Percentiles rank a stretch among this genome's conserved stretches.
Conservation (phyloP, 2,797 vertebrate genomes). For the Ptychadena robeensis region DNA sequence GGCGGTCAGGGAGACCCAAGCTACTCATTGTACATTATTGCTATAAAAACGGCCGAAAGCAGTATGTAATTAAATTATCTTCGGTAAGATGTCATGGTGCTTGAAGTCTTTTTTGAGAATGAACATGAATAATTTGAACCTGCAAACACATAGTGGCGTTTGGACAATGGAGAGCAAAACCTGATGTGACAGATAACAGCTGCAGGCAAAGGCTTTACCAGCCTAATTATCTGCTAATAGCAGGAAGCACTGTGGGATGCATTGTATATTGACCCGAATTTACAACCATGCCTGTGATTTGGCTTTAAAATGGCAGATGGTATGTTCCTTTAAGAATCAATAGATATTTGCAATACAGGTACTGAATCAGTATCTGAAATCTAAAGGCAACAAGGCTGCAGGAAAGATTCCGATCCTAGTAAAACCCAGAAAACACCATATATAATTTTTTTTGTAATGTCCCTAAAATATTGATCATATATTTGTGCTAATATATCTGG, state of each 20-base stretch:
- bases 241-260: slow-evolving; percentile 69
- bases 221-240: slow-evolving; percentile 84
- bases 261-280: slow-evolving; percentile 70
- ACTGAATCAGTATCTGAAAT: background rate
- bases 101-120: background rate
- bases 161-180: slow-evolving; percentile 58
- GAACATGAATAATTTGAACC: background rate
- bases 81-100: background rate
- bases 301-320: slow-evolving; percentile 84
- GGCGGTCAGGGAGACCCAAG: background rate
- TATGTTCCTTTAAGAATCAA: slow-evolving; percentile 54
- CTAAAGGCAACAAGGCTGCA: background rate
- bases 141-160: background rate
- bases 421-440: too few species aligned
- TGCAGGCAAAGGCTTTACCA: slow-evolving; percentile 78
- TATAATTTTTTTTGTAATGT: too few species aligned
- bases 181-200: slow-evolving; percentile 81
- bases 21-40: background rate
- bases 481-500: too few species aligned
- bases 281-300: slow-evolving; percentile 75
- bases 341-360: background rate
- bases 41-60: background rate
- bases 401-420: too few species aligned
- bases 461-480: too few species aligned
- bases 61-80: background rate